Conservation (phyloP, 2,888 invertebrate genomes). For the Herminia tarsipennalis region DNA sequence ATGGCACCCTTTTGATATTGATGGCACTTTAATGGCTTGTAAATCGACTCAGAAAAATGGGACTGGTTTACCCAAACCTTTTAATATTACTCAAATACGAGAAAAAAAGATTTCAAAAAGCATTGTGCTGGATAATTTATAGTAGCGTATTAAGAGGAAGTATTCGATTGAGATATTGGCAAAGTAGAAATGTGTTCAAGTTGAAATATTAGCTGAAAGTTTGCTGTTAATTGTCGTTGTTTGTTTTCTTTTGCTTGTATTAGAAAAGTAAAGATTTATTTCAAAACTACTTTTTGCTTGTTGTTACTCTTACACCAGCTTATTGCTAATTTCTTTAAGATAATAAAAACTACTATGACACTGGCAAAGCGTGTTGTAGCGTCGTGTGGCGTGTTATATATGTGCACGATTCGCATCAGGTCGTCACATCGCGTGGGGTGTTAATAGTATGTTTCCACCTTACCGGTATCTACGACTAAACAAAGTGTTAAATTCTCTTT, state of each 20-base stretch:
- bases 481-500: too few species aligned
- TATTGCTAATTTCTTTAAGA: too few species aligned
- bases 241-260: slow-evolving; percentile 3
- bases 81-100: slow-evolving; percentile 11
- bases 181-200: slow-evolving; percentile 18
- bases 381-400: too few species aligned
- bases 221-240: slow-evolving; percentile 3
- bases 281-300: too few species aligned
- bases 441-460: too few species aligned
- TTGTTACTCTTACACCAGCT: too few species aligned
- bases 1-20: slow-evolving; percentile 33
- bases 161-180: slow-evolving; percentile 30
- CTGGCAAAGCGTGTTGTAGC: too few species aligned
- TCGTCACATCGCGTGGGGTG: too few species aligned
- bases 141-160: slow-evolving; percentile 20
- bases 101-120: slow-evolving; percentile 27
- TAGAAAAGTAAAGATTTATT: slow-evolving; percentile 1
- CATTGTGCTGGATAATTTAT: slow-evolving; percentile 42
- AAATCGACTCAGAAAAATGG: slow-evolving; percentile 37
- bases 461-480: too few species aligned
- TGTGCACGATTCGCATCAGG: too few species aligned
- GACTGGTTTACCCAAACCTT: slow-evolving; percentile 16
- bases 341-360: too few species aligned
- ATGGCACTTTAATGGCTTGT: slow-evolving; percentile 46
- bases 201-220: slow-evolving; percentile 16